Evolutionary conservation across 2,113 vertebrate species (phyloP), one percentile per base, ranked within the genome.

Genomic region (Damaliscus lunatus): DNA sequence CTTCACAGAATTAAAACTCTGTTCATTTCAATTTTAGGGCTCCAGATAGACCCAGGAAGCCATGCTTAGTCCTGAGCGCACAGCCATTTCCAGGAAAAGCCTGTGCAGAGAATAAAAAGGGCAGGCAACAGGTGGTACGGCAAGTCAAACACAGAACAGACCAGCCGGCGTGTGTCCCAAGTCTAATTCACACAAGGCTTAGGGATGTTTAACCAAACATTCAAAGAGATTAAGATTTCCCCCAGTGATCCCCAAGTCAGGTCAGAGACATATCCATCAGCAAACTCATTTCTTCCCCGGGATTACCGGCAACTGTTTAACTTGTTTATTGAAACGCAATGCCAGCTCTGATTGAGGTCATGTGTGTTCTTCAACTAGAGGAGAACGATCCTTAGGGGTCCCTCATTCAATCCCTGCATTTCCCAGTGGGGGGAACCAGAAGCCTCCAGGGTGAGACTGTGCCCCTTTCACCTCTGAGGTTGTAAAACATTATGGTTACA

Each of bases 131-230:
- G 97, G 67, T 40, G 43, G 59, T 40, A 1, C 6, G 0, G 46
- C 6, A 59, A 97, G 78, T 87, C 77, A 94, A 83, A 91, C 89
- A 88, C 59, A 83, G 46, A 95, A 25, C 46, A 94, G 95, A 94
- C 10, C 36, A 80, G 78, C 46, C 77, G 86, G 9, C 14, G 62
- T 71, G 62, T 23, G 94, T 95, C 83, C 82, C 86, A 50, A 81
- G 71, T 48, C 48, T 71, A 64, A 93, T 96, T 96, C 96, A 64
- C 78, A 93, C 91, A 96, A 74, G 93, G 94, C 94, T 98, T 96
- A 94, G 91, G 93, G 94, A 96, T 98, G 81, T 97, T 97, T 98
- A 97, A 94, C 94, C 82, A 96, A 91, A 96, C 23, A 11, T 36
- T 83, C 57, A 91, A 97, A 91, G 95, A 95, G 97, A 98, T 94